These are phyloP conservation scores for Eublepharis macularius DNA, from an alignment of 2,113 vertebrate species.

Conservation along the genomic window DNA sequence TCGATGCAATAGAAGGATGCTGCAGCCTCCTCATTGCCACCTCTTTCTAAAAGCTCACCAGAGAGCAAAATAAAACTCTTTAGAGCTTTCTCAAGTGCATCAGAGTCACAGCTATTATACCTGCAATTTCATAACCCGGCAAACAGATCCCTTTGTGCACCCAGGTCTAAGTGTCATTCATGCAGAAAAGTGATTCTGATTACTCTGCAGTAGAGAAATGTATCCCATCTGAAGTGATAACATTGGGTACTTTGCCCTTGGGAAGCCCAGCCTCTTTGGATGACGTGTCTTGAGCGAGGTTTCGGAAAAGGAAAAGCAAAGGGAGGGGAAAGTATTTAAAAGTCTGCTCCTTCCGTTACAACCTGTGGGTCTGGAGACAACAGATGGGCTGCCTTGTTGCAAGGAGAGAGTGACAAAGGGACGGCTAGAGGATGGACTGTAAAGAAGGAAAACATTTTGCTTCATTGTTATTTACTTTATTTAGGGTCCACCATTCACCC, in stretches of 20 bases:
- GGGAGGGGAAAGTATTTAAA: not conserved
- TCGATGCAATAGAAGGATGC: constrained; percentile 7
- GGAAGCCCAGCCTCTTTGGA: not conserved
- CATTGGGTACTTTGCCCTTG: constrained; percentile 50
- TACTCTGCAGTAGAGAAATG: constrained; percentile 34
- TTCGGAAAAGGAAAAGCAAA: not conserved
- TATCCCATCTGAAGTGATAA: not conserved
- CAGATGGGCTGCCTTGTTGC: not conserved
- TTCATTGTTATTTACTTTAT: no score
- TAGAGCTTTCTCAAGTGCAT: constrained; percentile 29
- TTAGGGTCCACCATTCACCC: no score
- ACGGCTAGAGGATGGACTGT: not conserved
- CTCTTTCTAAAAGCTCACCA: constrained; percentile 37
- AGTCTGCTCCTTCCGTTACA: not conserved
- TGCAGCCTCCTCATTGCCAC: not conserved
- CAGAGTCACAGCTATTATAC: constrained; percentile 45
- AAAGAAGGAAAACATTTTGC: not conserved
- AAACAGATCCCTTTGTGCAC: constrained; percentile 56
- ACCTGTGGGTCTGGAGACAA: not conserved
- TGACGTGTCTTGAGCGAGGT: not conserved
- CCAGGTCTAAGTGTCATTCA: constrained; percentile 33
- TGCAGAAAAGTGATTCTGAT: constrained; percentile 52
- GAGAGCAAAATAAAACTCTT: constrained; percentile 60
- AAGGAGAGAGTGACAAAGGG: not conserved
- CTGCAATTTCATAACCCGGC: constrained; percentile 64